Base-by-base conservation (phyloP, 2,888 invertebrate genomes). In the Doris montereyensis region DNA sequence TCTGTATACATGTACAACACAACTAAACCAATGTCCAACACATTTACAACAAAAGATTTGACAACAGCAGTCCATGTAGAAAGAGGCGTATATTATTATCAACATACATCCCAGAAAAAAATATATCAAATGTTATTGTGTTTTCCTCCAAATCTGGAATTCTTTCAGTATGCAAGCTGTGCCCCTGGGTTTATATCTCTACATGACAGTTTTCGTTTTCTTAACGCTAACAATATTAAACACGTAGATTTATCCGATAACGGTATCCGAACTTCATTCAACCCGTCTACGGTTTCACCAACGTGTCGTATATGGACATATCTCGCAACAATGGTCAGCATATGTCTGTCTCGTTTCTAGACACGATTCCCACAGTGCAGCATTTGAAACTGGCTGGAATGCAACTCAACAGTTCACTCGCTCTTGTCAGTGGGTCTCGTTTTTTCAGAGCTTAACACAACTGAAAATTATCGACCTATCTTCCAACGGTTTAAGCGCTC, bases 291-390 rank as follows among this genome's bases (percentile, higher is more conserved):
- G 77, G 77, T 21, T 10, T 77, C 0, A 21, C 35, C 26, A 10
- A 41, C 1, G 10, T 77, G 62, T 2, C 60, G n/a, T 41, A 28
- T 32, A 28, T 77, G 0, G 1, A 68, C 10, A 17, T 77, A 30
- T 72, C 71, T 21, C 62, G 72, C 4, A 77, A 77, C 52, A 35
- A 77, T 58, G 17, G 30, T 4, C 41, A 60, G 30, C 8, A 21
- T 0, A 13, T 77, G 26, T 60, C 77, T 21, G 62, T 17, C 28
- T 28, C 62, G 30, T 77, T 77, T 62, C 72, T 77, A 41, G 72
- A 77, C 41, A 17, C 41, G 13, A 5, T 72, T 30, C 24, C 17
- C 3, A 2, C 32, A 4, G 24, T 77, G 8, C 21, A 62, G 28
- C 52, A 71, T 4, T 35, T 77, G 1, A 52, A 68, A 13, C 13